Base-by-base conservation (phyloP, 2,888 invertebrate species). In the Ichneumoninae sp. region DNA sequence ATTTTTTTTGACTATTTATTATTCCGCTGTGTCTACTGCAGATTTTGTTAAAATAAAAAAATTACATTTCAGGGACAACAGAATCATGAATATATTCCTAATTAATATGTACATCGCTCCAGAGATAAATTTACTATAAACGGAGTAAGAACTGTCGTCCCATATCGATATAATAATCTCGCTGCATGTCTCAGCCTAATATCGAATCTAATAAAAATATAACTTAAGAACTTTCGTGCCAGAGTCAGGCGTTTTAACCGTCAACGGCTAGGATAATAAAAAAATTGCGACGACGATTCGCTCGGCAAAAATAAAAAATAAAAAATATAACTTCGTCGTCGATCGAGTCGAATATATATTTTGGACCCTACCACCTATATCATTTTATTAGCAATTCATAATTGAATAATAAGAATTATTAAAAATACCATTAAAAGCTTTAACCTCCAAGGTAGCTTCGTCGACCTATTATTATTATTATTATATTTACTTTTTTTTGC, bases 291-390 rank as follows among this genome's bases (percentile, higher is more conserved):
- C n/a, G 44, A 33, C 54, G 19, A 70, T 77, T 74, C 52, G 36
- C 33, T 22, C 65, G 65, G 74, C 65, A 33, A 72, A 74, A 47
- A 30, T 36, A 60, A 10, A 77, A 69, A 69, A 60, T n/a, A 26
- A 60, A 60, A 50, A 36, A 36, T 82, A 52, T 60, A 26, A 33
- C 16, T 54, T 77, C 72, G 40, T 68, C 68, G 68, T 80, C 66
- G 75, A 74, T 62, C 71, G 36, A 79, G 62, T 54, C 66, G 13
- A 75, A 80, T 74, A 74, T 80, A 62, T 80, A 76, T 80, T 83
- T 88, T 88, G 88, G 88, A 88, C 88, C 88, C 87, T 87, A 87
- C 86, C 30, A 87, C 82, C 80, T 82, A 87, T 84, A 78, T 54
- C 77, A 8, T 40, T 7, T 40, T 66, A 80, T 86, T 77, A 80